Conservation (phyloP, 2,888 invertebrate species). For the Ametastegia equiseti region DNA sequence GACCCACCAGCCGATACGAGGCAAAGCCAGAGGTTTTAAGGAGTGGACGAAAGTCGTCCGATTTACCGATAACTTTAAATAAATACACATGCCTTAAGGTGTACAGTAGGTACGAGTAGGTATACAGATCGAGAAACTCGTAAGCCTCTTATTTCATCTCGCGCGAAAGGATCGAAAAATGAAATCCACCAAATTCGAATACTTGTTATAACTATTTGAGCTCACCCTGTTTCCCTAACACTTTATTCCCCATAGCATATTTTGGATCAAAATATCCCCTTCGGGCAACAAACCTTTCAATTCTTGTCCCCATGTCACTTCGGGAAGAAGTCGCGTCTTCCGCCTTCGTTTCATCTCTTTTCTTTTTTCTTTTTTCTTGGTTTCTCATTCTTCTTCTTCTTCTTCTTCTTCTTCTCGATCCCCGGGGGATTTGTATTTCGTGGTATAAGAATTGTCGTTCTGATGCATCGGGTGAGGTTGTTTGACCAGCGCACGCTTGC, state of each 20-base stretch:
- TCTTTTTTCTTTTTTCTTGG: no score
- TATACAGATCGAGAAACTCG: background rate
- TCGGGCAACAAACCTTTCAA: background rate
- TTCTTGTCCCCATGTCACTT: no score
- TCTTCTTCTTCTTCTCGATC: background rate
- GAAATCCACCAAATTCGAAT: background rate
- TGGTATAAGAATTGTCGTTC: background rate
- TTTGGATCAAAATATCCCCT: background rate
- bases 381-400: background rate
- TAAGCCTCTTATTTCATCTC: background rate
- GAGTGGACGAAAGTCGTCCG: constrained; percentile 50
- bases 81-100: constrained; percentile 43
- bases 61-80: constrained; percentile 42
- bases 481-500: constrained; percentile 16
- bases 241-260: background rate
- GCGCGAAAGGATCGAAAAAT: background rate
- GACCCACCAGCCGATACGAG: constrained; percentile 8
- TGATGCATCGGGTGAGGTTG: background rate
- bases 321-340: background rate
- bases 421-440: background rate
- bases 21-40: constrained; percentile 33
- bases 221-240: background rate
- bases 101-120: background rate
- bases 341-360: background rate
- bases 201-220: background rate